Conservation (phyloP, 1,140 invertebrate species). For the Panagrolaimus sp. region DNA sequence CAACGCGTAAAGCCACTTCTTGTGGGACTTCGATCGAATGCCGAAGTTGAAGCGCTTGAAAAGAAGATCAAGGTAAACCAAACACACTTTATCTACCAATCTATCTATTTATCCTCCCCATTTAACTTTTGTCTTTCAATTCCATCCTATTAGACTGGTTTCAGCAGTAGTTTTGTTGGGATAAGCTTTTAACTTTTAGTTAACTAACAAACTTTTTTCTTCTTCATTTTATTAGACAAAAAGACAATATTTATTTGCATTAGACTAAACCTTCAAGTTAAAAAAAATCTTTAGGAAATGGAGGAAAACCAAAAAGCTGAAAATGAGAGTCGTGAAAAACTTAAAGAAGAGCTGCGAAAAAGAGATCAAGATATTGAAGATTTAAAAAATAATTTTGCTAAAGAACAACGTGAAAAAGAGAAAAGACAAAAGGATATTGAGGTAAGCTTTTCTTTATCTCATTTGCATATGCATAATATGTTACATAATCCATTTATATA, state of each 20-base stretch:
- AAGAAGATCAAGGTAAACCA: slow-evolving; percentile 81
- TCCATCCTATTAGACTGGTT: not conserved
- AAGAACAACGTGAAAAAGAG: slow-evolving; percentile 27
- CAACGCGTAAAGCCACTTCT: slow-evolving; percentile 44
- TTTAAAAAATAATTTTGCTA: slow-evolving; percentile 30
- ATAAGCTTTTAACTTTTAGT: not conserved
- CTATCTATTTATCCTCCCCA: not conserved
- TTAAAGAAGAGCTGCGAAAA: slow-evolving; percentile 28
- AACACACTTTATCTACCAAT: not conserved
- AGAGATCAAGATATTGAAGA: slow-evolving; percentile 41
- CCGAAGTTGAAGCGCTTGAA: slow-evolving; percentile 92
- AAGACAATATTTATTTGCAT: not conserved
- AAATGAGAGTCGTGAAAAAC: slow-evolving; percentile 29
- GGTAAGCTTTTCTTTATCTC: slow-evolving; percentile 9
- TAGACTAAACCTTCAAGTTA: not conserved
- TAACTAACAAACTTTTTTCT: no score
- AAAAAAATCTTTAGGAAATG: slow-evolving; percentile 50
- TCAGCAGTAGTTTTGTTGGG: not conserved
- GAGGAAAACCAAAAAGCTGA: slow-evolving; percentile 29
- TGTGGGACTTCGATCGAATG: slow-evolving; percentile 93
- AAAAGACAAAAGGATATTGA: slow-evolving; percentile 41
- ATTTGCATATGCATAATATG: not conserved
- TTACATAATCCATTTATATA: not conserved
- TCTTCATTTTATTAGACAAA: not conserved
- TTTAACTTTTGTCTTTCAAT: not conserved